Base-by-base conservation (phyloP, 2,888 invertebrate genomes). In the Aleiodes alternator region DNA sequence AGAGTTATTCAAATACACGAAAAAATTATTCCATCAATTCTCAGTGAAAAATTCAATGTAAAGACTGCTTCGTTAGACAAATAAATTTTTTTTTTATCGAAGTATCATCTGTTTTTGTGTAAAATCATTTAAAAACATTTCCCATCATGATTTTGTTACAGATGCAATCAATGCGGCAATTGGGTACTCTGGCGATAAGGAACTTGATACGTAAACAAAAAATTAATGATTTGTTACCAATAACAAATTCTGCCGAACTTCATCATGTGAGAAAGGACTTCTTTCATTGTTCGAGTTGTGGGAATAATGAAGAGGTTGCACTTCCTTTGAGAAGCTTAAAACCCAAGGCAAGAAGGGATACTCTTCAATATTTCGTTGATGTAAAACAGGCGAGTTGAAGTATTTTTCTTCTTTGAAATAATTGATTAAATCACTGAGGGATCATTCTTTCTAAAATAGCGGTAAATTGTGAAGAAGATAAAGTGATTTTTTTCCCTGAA, bases 1-100 rank as follows among this genome's bases (percentile, higher is more conserved):
- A 82, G 87, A 82, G 85, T 88, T 31, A 84, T 90, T 31, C 78
- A 87, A 59, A 82, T 90, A 48, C 90, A 90, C 81, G 80, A 85
- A 72, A 85, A 85, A 76, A 61, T 88, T 64, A 83, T 90, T 78
- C 72, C 84, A 31, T 81, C 83, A 80, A 77, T 84, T 38, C 77
- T 88, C 31, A 82, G 85, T 78, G 79, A 82, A 48, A 73, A 78
- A 73, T 76, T 84, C 61, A 69, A 78, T 69, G 80, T 82, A 14
- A 53, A 50, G 71, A 43, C 43, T 9, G 43, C 43, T 43, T 43
- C 43, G 78, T 82, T 34, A 78, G 77, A 76, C 81, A 53, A 38
- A 14, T 38, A 34, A 72, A 51, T 61, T 51, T 34, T 38, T 38
- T 12, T 23, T 12, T 50, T 48, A 43, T 14, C 11, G 34, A n/a